Conservation (phyloP, 2,113 vertebrate genomes). For the Megaceryle maxima region DNA sequence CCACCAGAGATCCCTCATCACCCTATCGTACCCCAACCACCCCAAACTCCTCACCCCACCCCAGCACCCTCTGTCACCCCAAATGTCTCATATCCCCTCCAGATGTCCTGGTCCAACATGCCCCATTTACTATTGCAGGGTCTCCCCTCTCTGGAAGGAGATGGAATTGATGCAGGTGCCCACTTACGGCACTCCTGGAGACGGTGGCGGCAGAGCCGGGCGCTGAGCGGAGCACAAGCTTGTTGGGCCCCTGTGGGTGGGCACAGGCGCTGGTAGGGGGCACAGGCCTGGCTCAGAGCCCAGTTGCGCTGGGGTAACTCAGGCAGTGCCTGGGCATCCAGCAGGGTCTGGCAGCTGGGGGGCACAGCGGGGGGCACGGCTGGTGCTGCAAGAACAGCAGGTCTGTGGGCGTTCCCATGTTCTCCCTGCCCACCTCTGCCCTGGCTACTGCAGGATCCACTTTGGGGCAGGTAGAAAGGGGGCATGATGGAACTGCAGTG, state of each 20-base stretch:
- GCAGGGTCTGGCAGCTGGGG: conserved; percentile 81
- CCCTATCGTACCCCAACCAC: not conserved
- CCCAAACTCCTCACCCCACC: not conserved
- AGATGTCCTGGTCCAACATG: not conserved
- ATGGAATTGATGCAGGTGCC: fast-evolving
- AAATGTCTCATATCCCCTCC: not conserved
- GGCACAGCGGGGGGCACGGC: conserved; percentile 43
- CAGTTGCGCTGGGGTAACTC: conserved; percentile 81
- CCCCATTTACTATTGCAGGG: not conserved
- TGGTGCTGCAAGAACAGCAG: conserved; percentile 22
- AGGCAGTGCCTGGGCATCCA: conserved; percentile 72
- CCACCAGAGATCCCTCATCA: not conserved
- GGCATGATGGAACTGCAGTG: not conserved
- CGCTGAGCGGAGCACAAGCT: not conserved
- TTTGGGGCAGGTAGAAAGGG: not conserved
- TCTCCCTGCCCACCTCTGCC: not conserved
- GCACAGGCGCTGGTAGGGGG: conserved; percentile 82
- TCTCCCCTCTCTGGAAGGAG: not conserved
- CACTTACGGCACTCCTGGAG: conserved; percentile 73
- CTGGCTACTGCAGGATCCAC: fast-evolving
- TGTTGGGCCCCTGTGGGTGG: conserved; percentile 11
- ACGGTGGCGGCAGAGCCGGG: conserved; percentile 48
- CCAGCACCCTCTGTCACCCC: not conserved
- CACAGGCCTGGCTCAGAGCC: conserved; percentile 85
- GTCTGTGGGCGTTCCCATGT: not conserved